These are phyloP conservation scores for Hypotaenidia philippensis DNA, from an alignment of 2,797 vertebrate genomes.

Conservation along the genomic window DNA sequence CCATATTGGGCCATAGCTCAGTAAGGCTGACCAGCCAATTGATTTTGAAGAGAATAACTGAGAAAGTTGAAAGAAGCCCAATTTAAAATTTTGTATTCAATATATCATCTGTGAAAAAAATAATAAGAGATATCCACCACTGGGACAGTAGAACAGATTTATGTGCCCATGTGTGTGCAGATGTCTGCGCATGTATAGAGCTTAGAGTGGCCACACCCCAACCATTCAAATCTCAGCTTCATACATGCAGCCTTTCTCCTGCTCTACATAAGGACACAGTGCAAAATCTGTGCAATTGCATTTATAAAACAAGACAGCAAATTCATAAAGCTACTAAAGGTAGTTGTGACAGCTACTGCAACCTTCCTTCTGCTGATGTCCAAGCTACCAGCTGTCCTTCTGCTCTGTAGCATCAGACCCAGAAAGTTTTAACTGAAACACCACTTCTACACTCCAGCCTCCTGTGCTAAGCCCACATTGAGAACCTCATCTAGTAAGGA, in stretches of 20 bases:
- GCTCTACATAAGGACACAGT: background rate
- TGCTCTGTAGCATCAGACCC: background rate
- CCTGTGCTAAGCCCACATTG: background rate
- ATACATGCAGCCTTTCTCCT: background rate
- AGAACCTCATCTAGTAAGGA: background rate
- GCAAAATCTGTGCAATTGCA: background rate
- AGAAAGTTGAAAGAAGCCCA: background rate
- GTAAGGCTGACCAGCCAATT: background rate
- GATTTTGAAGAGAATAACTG: constrained; percentile 7
- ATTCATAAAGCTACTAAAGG: background rate
- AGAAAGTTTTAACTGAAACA: background rate
- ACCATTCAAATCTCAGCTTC: background rate
- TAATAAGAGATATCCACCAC: background rate
- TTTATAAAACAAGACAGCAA: background rate
- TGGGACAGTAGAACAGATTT: background rate
- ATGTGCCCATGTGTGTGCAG: background rate
- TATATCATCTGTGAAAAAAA: background rate
- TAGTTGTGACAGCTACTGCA: background rate
- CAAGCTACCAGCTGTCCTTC: background rate
- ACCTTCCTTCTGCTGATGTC: background rate
- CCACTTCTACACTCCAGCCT: background rate
- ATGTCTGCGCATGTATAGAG: background rate
- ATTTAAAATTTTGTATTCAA: background rate
- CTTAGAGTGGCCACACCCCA: background rate
- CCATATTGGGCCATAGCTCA: background rate